Evolutionary conservation across 2,888 invertebrate species (phyloP), one percentile per base, ranked within the genome.

Genomic region (Azorinus chamasolen): DNA sequence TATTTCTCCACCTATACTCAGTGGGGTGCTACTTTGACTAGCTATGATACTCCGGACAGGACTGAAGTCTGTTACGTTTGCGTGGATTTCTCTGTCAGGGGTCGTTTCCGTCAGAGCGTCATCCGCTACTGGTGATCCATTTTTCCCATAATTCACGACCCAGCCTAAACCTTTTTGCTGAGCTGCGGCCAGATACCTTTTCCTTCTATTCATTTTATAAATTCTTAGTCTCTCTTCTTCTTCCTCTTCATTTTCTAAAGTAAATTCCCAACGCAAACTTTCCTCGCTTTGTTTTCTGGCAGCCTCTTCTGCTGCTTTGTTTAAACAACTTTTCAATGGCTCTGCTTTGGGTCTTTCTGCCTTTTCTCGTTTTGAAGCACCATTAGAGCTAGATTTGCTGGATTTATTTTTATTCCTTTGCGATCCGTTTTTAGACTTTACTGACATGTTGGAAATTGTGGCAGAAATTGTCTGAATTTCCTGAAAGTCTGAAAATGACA

Each of bases 181-280:
- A 45, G 89, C 89, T 10, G 88, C 89, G 8, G 90, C 89, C 18
- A 91, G 62, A 79, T 92, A 92, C n/a, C 91, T 82, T 78, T 92
- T 91, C 48, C 91, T 71, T 37, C 91, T 80, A 77, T 91, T 92
- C 16, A 90, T 85, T 84, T 92, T 92, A 76, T 92, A 92, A 8
- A 89, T 43, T 46, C 76, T 58, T 24, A 92, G 79, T 51, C 91
- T 80, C 70, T 90, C 89, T 46, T 68, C 75, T 68, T 92, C 91
- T 18, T 86, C 76, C 22, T 91, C 87, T 8, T 83, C 75, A 65
- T 90, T 86, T 12, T 83, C 83, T n/a, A 88, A 58, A 12, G 70
- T 80, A 70, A 84, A 76, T 57, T 92, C 90, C 91, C 91, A 92
- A 22, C 91, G 78, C 37, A 92, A 78, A 74, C 90, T 90, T 68